Evolutionary conservation across 2,113 vertebrate species (phyloP).

Genomic region (Heloderma charlesbogerti): DNA sequence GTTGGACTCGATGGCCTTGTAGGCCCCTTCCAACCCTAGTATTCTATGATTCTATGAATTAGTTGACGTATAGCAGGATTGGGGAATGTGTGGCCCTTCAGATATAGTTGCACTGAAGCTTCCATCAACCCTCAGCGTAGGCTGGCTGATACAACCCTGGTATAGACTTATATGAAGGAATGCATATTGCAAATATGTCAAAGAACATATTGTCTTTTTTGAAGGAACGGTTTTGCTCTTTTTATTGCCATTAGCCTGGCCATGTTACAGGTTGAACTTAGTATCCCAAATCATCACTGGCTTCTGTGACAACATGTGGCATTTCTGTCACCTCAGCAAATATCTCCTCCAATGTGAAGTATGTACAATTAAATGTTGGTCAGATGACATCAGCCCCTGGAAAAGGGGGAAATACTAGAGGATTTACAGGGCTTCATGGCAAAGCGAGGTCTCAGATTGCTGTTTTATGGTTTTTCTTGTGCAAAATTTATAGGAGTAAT

Average conservation of each 20-base stretch:
- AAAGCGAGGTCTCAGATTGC: conserved; percentile 35
- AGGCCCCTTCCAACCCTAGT: too few species aligned
- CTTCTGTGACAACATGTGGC: background rate
- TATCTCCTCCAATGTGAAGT: background rate
- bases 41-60: too few species aligned
- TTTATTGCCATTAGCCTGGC: conserved; percentile 19
- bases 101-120: too few species aligned
- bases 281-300: fast-evolving
- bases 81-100: too few species aligned
- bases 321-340: conserved; percentile 27
- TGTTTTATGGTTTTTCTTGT: conserved; percentile 55
- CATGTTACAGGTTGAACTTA: conserved; percentile 38
- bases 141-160: background rate
- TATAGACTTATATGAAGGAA: conserved; percentile 13
- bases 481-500: conserved; percentile 58
- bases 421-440: conserved; percentile 36
- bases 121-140: too few species aligned
- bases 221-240: background rate
- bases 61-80: too few species aligned
- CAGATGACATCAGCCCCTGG: background rate
- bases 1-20: too few species aligned
- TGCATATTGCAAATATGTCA: conserved; percentile 24
- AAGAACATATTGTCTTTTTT: conserved; percentile 33
- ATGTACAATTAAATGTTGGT: background rate
- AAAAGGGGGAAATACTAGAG: background rate